Conservation (phyloP, 2,113 vertebrate species). For the Scartelaos histophorus region DNA sequence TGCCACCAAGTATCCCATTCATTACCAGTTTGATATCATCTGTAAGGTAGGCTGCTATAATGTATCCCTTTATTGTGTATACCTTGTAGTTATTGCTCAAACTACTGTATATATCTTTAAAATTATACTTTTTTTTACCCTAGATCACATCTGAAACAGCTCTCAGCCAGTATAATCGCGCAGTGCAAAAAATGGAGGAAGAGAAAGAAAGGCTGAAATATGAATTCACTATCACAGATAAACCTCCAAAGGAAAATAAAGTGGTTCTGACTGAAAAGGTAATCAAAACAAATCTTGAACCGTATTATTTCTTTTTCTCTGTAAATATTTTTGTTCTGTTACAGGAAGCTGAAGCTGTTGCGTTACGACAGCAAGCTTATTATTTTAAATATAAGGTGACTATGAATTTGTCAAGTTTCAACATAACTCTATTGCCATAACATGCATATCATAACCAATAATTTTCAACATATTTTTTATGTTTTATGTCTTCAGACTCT, state of each 20-base stretch:
- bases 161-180: conserved; percentile 68
- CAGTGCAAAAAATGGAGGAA: conserved; percentile 75
- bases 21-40: conserved; percentile 80
- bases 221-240: conserved; percentile 86
- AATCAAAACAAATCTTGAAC: neutral
- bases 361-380: conserved; percentile 21
- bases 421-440: neutral
- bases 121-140: neutral
- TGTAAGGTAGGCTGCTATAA: conserved; percentile 83
- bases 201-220: conserved; percentile 73
- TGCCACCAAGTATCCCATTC: conserved; percentile 69
- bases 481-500: conserved; percentile 80
- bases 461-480: neutral
- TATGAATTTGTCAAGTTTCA: neutral
- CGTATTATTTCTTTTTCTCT: neutral
- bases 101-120: neutral
- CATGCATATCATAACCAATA: neutral
- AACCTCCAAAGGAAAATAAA: conserved; percentile 12
- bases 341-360: conserved; percentile 37
- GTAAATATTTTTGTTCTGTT: neutral
- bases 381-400: conserved; percentile 67
- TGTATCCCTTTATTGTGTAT: neutral
- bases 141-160: conserved; percentile 78
- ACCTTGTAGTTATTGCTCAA: neutral
- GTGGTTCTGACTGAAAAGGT: conserved; percentile 30